Base-by-base conservation (phyloP, 2,797 vertebrate genomes). In the Coccyzus lansbergi region DNA sequence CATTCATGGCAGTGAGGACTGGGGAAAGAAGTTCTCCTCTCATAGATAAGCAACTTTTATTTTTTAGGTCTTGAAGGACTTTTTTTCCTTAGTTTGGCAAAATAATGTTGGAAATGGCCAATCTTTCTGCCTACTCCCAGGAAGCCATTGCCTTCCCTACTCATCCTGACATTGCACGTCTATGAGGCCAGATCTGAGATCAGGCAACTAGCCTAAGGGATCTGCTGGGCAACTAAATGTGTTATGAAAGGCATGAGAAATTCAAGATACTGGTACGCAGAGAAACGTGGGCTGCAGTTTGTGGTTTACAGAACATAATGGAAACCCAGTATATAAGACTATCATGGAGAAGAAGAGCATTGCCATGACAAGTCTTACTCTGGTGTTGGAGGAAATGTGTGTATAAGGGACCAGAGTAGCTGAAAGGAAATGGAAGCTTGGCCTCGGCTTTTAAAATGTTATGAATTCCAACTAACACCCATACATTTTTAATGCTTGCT, bases 321-420 rank as follows among this genome's bases (percentile, higher is more conserved):
- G 91, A 95, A 91, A 88, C 52, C 22, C 42, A 69, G 28, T 17
- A 24, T 74, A 67, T 82, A 77, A 67, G 75, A 77, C 29, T 71
- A 60, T 42, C 28, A 18, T 3, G 3, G 52, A 94, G 74, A 82
- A 94, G 81, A 51, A 81, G 89, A 70, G 42, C 83, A 82, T 65
- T 96, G 80, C 83, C 55, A 26, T 92, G 96, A 82, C 93, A 96
- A 94, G 90, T 58, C 63, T 62, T 72, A 46, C 52, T 68, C 46
- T 55, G 85, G 52, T 82, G 81, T 84, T 75, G 72, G 15, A 77
- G 29, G 58, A 94, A 78, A 83, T 0, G 0, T 56, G 75, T 75
- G 69, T 71, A 65, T 62, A 58, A 96, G 70, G 36, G 34, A 36
- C 49, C 62, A 80, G 86, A 65, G 75, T 74, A 94, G 63, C 90